These are phyloP conservation scores for Morone chrysops DNA, from an alignment of 2,113 vertebrate genomes.

Conservation along the genomic window DNA sequence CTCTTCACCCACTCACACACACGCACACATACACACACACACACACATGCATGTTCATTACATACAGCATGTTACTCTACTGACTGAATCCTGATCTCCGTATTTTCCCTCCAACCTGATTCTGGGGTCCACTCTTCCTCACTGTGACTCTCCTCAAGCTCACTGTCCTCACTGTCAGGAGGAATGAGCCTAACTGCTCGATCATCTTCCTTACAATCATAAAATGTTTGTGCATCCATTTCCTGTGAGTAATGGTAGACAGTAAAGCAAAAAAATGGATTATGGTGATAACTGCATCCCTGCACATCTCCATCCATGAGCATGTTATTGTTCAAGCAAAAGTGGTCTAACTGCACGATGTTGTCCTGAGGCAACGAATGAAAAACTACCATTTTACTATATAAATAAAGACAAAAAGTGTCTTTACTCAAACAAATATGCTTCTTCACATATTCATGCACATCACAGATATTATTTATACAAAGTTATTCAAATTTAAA, in stretches of 20 bases:
- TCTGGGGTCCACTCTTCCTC: background rate
- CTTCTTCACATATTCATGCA: background rate
- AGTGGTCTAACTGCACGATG: background rate
- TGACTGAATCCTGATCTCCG: background rate
- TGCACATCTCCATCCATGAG: background rate
- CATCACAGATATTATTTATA: too few species aligned
- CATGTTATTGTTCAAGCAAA: background rate
- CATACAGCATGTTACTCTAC: background rate
- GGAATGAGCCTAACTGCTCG: background rate
- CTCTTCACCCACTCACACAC: too few species aligned
- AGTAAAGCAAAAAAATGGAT: background rate
- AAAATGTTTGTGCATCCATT: background rate
- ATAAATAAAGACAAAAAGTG: background rate
- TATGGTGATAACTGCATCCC: background rate
- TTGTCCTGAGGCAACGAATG: too few species aligned
- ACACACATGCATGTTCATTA: too few species aligned
- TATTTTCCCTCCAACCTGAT: background rate
- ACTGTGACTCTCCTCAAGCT: slow-evolving; percentile 6
- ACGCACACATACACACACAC: too few species aligned
- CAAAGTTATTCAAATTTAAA: too few species aligned
- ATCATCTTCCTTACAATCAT: too few species aligned
- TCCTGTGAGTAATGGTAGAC: background rate
- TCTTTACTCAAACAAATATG: background rate
- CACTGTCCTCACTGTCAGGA: background rate
- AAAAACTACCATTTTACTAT: slow-evolving; percentile 2